Conservation (phyloP, 2,888 invertebrate species). For the Parascotia fuliginaria region DNA sequence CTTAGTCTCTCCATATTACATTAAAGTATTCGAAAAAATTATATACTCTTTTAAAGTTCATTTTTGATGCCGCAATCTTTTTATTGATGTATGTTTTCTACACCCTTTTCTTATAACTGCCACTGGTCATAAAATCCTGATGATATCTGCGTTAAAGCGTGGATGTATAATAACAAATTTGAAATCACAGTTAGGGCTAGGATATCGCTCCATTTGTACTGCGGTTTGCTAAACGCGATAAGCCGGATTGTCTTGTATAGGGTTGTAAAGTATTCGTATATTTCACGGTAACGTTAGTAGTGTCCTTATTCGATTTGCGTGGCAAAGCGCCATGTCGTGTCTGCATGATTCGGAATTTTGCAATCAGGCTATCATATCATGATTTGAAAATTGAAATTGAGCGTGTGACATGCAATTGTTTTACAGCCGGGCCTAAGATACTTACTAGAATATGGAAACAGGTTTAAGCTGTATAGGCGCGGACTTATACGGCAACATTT, state of each 20-base stretch:
- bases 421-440: no score
- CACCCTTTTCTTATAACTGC: background rate
- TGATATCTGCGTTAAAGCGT: constrained; percentile 1
- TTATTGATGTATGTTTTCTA: background rate
- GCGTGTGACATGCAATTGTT: no score
- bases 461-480: no score
- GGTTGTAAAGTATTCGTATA: constrained; percentile 1
- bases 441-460: no score
- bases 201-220: constrained; percentile 11
- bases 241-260: constrained; percentile 9
- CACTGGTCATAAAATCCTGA: background rate
- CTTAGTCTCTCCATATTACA: no score
- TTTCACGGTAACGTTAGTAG: background rate
- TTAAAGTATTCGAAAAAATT: no score
- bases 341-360: constrained; percentile 4
- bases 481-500: no score
- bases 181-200: constrained; percentile 5
- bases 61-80: background rate
- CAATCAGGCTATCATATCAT: constrained; percentile 5
- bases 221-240: constrained; percentile 9
- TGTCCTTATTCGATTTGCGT: constrained; percentile 6
- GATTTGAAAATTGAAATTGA: no score
- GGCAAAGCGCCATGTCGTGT: constrained; percentile 4
- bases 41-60: background rate
- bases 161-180: background rate